A percentile compares a stretch with the other conserved stretches of the same genome.
These are phyloP conservation scores for Andricus quercusramuli DNA, from an alignment of 2,888 invertebrate species.

Conservation along the genomic window DNA sequence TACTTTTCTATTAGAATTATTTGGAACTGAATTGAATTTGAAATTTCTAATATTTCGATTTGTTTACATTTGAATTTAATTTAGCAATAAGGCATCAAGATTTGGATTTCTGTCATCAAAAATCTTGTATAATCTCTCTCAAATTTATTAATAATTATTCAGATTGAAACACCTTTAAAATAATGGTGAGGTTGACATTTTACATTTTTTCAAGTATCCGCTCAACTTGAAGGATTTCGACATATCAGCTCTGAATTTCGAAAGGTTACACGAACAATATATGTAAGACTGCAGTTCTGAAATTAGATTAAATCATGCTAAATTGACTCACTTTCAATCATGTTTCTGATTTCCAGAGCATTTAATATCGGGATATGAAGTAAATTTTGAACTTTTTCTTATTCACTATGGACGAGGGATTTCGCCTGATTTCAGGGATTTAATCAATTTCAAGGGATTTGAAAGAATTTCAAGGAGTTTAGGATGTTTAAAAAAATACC, in stretches of 20 bases:
- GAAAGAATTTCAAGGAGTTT: too few species aligned
- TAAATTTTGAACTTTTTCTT: background rate
- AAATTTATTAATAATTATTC: background rate
- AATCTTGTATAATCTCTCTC: background rate
- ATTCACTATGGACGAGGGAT: too few species aligned
- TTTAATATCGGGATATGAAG: background rate
- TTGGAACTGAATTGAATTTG: background rate
- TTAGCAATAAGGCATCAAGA: background rate
- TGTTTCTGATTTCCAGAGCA: background rate
- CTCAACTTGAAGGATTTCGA: background rate
- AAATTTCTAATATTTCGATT: background rate
- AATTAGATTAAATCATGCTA: background rate
- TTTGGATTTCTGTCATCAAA: background rate
- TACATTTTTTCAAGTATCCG: background rate
- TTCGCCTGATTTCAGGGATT: too few species aligned
- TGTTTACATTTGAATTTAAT: background rate
- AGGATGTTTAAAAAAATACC: too few species aligned
- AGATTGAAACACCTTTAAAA: background rate
- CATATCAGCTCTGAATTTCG: constrained; percentile 3
- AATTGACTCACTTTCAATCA: too few species aligned
- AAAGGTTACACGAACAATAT: background rate
- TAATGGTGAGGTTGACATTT: constrained; percentile 2
- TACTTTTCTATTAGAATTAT: background rate
- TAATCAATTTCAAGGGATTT: too few species aligned
- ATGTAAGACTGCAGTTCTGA: background rate